Conservation (phyloP, 2,888 invertebrate species). For the Seira musarum region DNA sequence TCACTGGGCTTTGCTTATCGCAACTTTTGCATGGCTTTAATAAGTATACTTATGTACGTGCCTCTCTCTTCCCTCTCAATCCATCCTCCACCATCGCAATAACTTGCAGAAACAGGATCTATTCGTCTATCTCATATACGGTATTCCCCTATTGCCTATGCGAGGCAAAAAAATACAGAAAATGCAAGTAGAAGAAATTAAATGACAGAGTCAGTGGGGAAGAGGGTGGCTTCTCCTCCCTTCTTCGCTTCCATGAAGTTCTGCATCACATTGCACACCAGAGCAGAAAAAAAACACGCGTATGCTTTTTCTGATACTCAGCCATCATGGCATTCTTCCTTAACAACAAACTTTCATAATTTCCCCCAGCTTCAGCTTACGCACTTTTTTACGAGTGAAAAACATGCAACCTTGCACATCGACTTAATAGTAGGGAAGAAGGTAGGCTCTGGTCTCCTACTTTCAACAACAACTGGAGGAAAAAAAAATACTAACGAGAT, state of each 20-base stretch:
- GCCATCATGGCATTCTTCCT: constrained; percentile 7
- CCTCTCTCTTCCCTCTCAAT: background rate
- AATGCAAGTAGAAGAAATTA: constrained; percentile 51
- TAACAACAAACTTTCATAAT: background rate
- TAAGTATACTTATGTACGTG: background rate
- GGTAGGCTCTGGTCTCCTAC: background rate
- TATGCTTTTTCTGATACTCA: background rate
- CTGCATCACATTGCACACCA: constrained; percentile 19
- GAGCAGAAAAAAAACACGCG: constrained; percentile 7
- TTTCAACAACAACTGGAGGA: background rate
- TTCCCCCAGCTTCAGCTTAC: background rate
- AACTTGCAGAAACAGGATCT: constrained; percentile 16
- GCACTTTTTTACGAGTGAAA: constrained; percentile 10
- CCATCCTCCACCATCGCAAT: background rate
- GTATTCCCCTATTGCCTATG: background rate
- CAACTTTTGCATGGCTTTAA: constrained; percentile 11
- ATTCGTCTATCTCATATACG: background rate
- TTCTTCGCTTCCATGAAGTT: constrained; percentile 20
- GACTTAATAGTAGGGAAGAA: constrained; percentile 36
- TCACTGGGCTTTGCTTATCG: constrained; percentile 7
- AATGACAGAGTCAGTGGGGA: constrained; percentile 47
- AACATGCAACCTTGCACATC: constrained; percentile 48
- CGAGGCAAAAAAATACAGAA: background rate
- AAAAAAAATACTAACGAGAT: background rate
- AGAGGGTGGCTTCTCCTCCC: constrained; percentile 53